Base-by-base conservation (phyloP, 2,797 vertebrate species). In the Falco columbarius region DNA sequence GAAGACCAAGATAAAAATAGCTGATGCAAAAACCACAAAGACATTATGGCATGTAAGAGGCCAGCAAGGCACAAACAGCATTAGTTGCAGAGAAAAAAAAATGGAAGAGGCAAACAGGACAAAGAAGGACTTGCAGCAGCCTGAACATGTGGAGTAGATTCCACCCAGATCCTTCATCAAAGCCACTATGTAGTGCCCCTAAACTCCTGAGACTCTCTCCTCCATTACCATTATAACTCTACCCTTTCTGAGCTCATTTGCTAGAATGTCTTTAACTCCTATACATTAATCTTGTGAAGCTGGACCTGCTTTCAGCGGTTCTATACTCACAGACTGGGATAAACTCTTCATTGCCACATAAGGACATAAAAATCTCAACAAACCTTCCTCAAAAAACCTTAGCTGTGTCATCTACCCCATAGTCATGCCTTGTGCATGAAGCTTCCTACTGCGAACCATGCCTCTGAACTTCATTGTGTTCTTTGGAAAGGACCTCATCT, bases 41-140 rank as follows among this genome's bases (percentile, higher is more conserved):
- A 46, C 14, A 29, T 44, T 56, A 49, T 9, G 32, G 7, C 0
- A 0, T 11, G 1, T 29, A 66, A 59, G 58, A 84, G 20, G 32
- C 32, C 51, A 65, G 34, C 30, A 84, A 71, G 18, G 22, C 44
- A 66, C 5, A 3, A 59, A 32, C 2, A 59, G 24, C 7, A 14
- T 26, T 38, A 87, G 24, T 6, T 40, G 12, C 46, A 66, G 30
- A 55, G 46, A 47, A 58, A 91, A 42, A 42, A 80, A 27, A 1
- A 23, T 13, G 8, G 21, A 70, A 63, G n/a, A 72, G 16, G 52
- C 20, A 58, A 75, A 58, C 4, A 55, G 6, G 16, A 73, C 12
- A 65, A 75, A 59, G 36, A 19, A 38, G 10, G 18, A 54, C 55
- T 38, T 87, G 29, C 26, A 91, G 47, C 17, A 89, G 34, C 27